A percentile compares a stretch with the other conserved stretches of the same genome.
Conservation (phyloP, 2,888 invertebrate species). For the Oscheius sp. region DNA sequence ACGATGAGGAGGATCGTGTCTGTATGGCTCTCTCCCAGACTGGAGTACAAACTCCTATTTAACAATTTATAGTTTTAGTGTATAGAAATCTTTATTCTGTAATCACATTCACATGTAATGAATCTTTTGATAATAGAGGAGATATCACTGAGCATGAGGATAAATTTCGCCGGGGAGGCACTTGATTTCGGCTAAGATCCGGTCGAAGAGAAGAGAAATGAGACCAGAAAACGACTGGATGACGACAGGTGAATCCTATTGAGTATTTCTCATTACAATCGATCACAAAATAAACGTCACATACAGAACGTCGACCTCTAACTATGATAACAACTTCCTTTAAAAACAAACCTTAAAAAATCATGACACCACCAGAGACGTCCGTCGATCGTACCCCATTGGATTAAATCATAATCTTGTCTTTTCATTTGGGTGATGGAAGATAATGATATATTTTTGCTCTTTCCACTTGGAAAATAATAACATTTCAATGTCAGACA, state of each 20-base stretch:
- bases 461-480: conserved; percentile 29
- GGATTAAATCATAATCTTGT: not conserved
- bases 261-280: conserved; percentile 5
- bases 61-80: conserved; percentile 21
- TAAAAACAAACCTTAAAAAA: conserved; percentile 16
- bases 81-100: not conserved
- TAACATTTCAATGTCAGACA: conserved; percentile 20
- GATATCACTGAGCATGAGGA: not conserved
- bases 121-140: not conserved
- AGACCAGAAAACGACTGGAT: conserved; percentile 12
- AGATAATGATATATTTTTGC: conserved; percentile 1
- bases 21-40: conserved; percentile 54
- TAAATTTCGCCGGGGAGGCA: not conserved
- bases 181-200: not conserved
- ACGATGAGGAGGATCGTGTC: conserved; percentile 56
- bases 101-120: not conserved
- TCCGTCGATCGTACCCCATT: conserved; percentile 19
- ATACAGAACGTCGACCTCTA: conserved; percentile 9
- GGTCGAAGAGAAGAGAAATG: not conserved
- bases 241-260: conserved; percentile 18
- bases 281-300: conserved; percentile 5
- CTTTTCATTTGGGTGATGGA: not conserved
- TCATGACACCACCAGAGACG: conserved; percentile 26
- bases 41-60: conserved; percentile 64
- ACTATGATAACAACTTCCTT: not conserved